Conservation (phyloP, 1,140 invertebrate species). For the Achatina immaculata region DNA sequence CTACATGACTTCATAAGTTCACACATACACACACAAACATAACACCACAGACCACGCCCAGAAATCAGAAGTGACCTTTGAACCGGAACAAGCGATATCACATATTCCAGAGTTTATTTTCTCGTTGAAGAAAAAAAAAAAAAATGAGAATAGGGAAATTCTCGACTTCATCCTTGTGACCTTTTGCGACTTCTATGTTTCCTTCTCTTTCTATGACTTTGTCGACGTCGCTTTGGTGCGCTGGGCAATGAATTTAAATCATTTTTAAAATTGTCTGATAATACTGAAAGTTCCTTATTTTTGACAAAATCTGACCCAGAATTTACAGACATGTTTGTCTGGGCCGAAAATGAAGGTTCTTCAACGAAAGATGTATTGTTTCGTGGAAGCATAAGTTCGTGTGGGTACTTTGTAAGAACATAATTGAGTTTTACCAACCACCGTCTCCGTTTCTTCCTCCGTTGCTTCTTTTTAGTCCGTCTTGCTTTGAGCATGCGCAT, state of each 20-base stretch:
- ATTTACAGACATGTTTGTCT: not conserved
- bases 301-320: not conserved
- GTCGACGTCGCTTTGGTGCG: not conserved
- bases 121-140: too few relatives aligned
- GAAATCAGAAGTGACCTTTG: too few relatives aligned
- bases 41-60: too few relatives aligned
- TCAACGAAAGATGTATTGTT: not conserved
- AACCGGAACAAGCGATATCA: too few relatives aligned
- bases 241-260: not conserved
- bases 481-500: not conserved
- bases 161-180: too few relatives aligned
- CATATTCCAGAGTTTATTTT: too few relatives aligned
- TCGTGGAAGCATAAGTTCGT: not conserved
- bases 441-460: not conserved
- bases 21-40: too few relatives aligned
- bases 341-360: not conserved
- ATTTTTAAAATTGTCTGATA: not conserved
- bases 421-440: not conserved
- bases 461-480: not conserved
- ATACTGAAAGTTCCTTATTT: not conserved
- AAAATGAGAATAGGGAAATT: too few relatives aligned
- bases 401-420: not conserved
- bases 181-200: not conserved
- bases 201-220: not conserved
- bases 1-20: too few relatives aligned